Conservation (phyloP, 2,888 invertebrate genomes). For the Resseliella maxima region DNA sequence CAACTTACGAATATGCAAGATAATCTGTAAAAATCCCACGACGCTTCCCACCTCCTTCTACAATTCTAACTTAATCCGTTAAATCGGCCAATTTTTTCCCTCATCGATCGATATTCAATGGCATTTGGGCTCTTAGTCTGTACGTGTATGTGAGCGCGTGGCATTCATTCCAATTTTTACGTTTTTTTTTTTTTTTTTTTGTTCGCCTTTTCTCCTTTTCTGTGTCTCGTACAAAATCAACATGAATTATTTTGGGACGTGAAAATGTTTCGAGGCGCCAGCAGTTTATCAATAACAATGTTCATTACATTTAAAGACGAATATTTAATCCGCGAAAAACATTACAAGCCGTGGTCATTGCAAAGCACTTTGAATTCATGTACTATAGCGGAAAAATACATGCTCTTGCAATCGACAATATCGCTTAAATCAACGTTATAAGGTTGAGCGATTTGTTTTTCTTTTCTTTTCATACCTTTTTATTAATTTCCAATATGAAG, state of each 20-base stretch:
- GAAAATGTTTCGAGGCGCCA: neutral
- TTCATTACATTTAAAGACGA: neutral
- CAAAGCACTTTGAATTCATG: constrained; percentile 2
- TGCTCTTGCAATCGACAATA: neutral
- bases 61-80: constrained; percentile 16
- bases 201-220: no score
- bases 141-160: neutral
- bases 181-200: no score
- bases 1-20: neutral
- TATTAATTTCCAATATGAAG: constrained; percentile 1
- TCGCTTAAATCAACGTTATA: no score
- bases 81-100: constrained; percentile 26
- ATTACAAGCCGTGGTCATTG: neutral
- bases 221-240: neutral
- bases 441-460: neutral
- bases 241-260: constrained; percentile 19
- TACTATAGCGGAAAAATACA: neutral
- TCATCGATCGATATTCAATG: neutral
- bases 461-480: neutral
- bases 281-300: neutral
- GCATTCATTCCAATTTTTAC: no score
- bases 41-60: neutral
- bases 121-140: neutral
- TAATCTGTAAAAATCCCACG: constrained; percentile 20
- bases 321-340: neutral